phyloP scores from a whole-genome alignment of 2,113 vertebrate species.

The rabbit (Oryctolagus cuniculus) region mOryCun1.1 NC_091440.1:104092501-104093000 shows the following conservation, averaged over 20 bases:
- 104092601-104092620: constrained; percentile 64
- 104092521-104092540: neutral
- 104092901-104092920: neutral
- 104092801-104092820: neutral
- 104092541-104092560: no score
- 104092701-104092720: constrained; percentile 18
- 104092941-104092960: neutral
- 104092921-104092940: neutral
- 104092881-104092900: neutral
- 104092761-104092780: neutral
- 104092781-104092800: neutral
- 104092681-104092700: constrained; percentile 63
- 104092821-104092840: neutral
- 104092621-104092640: constrained; percentile 75
- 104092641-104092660: constrained; percentile 68
- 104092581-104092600: constrained; percentile 35
- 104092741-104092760: neutral
- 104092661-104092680: constrained; percentile 60
- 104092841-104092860: neutral
- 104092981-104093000: neutral
- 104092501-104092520: neutral
- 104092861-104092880: neutral
- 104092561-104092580: neutral
- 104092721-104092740: neutral
- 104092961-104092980: neutral